Conservation (phyloP, 2,888 invertebrate species). For the Crepidodera aurea region DNA sequence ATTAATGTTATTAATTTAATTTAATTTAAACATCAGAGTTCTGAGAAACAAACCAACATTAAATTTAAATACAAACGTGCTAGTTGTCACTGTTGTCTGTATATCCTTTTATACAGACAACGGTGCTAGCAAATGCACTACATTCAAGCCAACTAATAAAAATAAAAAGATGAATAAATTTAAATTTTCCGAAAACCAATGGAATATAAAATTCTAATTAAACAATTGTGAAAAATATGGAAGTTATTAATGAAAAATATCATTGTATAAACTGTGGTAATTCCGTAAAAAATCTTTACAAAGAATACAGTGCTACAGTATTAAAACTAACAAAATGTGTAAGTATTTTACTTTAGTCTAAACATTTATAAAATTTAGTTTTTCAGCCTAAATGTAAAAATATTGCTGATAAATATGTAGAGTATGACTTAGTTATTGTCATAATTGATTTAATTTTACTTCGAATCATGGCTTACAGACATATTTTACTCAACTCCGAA, state of each 20-base stretch:
- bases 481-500: constrained; percentile 81
- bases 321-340: constrained; percentile 80
- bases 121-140: no score
- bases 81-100: no score
- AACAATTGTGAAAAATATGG: neutral
- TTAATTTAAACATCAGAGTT: no score
- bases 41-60: no score
- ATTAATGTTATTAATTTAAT: no score
- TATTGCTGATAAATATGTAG: constrained; percentile 88
- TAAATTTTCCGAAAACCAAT: no score
- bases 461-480: constrained; percentile 83
- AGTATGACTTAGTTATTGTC: constrained; percentile 88
- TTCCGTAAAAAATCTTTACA: constrained; percentile 69
- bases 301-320: constrained; percentile 74
- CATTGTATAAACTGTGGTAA: constrained; percentile 76
- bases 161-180: no score
- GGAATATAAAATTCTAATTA: no score
- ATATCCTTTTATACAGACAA: no score
- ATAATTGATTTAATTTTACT: constrained; percentile 85
- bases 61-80: no score
- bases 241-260: constrained; percentile 37
- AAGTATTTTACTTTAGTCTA: constrained; percentile 57
- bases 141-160: no score
- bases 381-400: constrained; percentile 77
- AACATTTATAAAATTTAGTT: neutral